A percentile compares a stretch with the other conserved stretches of the same genome.
These are phyloP conservation scores for Mayetiola destructor DNA, from an alignment of 2,888 invertebrate genomes.

Conservation along the genomic window DNA sequence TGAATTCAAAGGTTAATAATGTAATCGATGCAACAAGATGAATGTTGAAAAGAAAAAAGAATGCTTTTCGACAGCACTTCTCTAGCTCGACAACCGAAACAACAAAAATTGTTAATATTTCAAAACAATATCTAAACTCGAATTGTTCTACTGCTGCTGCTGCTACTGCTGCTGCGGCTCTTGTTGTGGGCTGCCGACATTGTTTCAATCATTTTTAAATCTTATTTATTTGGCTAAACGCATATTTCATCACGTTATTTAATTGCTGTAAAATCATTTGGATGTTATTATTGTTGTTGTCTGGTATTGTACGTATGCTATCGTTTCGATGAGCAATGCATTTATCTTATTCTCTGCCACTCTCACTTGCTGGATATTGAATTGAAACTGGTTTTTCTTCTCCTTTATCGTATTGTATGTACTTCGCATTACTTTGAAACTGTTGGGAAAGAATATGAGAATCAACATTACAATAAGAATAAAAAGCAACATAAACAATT, in stretches of 20 bases:
- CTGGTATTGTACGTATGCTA: too few species aligned
- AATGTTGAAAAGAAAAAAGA: too few species aligned
- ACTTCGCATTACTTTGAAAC: neutral
- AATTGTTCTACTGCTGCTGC: neutral
- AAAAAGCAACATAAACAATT: too few species aligned
- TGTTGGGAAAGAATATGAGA: neutral
- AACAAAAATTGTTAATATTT: too few species aligned
- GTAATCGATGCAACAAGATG: conserved; percentile 5
- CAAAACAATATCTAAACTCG: too few species aligned
- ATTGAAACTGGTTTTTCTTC: conserved; percentile 11
- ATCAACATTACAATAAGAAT: neutral
- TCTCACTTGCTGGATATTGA: conserved; percentile 2
- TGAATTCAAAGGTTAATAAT: conserved; percentile 13
- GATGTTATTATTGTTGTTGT: neutral
- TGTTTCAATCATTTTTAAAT: neutral
- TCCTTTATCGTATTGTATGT: neutral
- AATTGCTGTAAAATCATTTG: neutral
- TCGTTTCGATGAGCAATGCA: too few species aligned
- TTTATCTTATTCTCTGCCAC: neutral
- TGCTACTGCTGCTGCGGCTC: neutral
- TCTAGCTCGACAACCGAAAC: too few species aligned
- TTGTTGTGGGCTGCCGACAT: neutral
- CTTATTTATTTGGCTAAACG: neutral
- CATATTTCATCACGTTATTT: neutral
- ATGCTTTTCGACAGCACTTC: too few species aligned